Base-by-base conservation (phyloP, 2,888 invertebrate species). In the Rambutsinella grinnellia region DNA sequence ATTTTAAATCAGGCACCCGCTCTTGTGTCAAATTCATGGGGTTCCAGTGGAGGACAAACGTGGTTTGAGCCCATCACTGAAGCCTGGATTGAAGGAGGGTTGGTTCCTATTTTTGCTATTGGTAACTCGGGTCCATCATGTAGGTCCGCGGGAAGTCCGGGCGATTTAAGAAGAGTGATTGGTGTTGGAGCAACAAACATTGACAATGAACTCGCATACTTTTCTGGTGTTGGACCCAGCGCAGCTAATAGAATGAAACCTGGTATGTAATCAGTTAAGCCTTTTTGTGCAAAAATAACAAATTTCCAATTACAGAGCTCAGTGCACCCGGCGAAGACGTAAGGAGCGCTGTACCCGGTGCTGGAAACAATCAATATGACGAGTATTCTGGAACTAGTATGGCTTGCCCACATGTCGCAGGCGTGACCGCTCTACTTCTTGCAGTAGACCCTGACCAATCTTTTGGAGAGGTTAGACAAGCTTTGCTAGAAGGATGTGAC, bases 111-210 rank as follows among this genome's bases (percentile, higher is more conserved):
- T n/a, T n/a, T n/a, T n/a, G n/a, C n/a, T n/a, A n/a, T n/a, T n/a
- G n/a, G n/a, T n/a, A n/a, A n/a, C n/a, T n/a, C n/a, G n/a, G 36
- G 36, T 36, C 13, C 36, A 8, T 13, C 6, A 36, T 36, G 36
- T 36, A 13, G 68, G 15, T 62, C 75, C 17, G 44, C 68, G 1
- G 44, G 51, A 23, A 23, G 44, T 23, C 75, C 75, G 10, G 75
- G 68, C 46, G 75, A 75, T 19, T 3, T 15, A 3, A 17, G 15
- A 1, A 47, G 44, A n/a, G 75, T 68, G 2, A 62, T 75, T 62
- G 62, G 49, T n/a, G 65, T 76, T 15, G 76, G 76, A 1, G 19
- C 56, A 10, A 75, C 68, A 8, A 23, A 23, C 13, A 23, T 21
- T 3, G 26, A 46, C n/a, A 49, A 47, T 10, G 13, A 3, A 2